Evolutionary conservation across 2,888 invertebrate species (phyloP).

Genomic region (Patella ulyssiponensis): DNA sequence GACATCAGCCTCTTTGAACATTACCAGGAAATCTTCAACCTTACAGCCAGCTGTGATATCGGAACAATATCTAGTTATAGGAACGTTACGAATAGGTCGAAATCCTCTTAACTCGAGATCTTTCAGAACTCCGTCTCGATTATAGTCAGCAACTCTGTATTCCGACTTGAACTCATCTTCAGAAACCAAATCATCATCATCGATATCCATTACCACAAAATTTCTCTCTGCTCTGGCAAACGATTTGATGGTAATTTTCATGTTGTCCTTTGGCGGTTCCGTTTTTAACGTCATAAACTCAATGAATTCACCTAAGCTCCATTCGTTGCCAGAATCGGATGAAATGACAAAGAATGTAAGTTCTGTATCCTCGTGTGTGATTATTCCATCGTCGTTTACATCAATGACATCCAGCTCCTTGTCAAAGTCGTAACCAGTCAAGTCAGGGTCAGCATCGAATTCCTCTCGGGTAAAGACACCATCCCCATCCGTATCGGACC

Average conservation of each 20-base stretch:
- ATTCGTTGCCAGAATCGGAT: not conserved
- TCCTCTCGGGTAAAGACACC: not conserved
- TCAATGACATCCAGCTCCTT: not conserved
- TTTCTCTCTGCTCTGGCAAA: not conserved
- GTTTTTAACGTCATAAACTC: not conserved
- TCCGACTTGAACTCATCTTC: not conserved
- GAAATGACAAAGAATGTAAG: not conserved
- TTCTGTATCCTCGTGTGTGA: not conserved
- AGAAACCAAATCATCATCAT: constrained; percentile 1
- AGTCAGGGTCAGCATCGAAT: not conserved
- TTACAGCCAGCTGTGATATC: not conserved
- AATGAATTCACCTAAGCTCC: not conserved
- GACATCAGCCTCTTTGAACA: not conserved
- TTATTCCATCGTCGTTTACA: not conserved
- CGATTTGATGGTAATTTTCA: not conserved
- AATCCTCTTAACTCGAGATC: not conserved
- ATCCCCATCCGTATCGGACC: not conserved
- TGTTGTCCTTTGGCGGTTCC: not conserved
- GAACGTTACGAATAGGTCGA: not conserved
- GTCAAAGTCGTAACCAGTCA: not conserved
- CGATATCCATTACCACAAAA: not conserved
- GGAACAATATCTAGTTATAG: not conserved
- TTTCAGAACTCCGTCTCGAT: not conserved
- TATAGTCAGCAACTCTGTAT: constrained; percentile 1
- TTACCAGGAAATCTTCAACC: not conserved